phyloP scores from a whole-genome alignment of 2,888 invertebrate species.

The Thecocarcelia acutangulata region DNA sequence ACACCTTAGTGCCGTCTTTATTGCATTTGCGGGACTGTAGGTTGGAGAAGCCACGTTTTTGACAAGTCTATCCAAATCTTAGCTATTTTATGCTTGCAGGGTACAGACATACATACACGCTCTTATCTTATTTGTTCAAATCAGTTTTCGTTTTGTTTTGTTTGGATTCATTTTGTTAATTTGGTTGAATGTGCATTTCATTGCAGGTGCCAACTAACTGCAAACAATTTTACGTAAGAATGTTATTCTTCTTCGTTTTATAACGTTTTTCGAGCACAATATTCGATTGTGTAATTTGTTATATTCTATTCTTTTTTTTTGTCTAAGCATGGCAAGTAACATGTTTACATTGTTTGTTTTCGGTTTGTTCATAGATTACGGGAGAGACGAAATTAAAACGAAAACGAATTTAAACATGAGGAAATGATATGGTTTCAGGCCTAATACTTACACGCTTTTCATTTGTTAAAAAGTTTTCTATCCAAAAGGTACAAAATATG shows the following conservation, averaged over 20 bases:
- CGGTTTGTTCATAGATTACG: constrained; percentile 1
- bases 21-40: too few relatives aligned
- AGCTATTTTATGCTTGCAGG: too few relatives aligned
- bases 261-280: background rate
- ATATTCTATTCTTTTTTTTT: background rate
- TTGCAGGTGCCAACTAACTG: constrained; percentile 27
- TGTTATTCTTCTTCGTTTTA: background rate
- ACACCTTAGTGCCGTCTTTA: too few relatives aligned
- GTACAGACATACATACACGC: too few relatives aligned
- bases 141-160: constrained; percentile 12
- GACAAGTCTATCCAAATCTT: too few relatives aligned
- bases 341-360: background rate
- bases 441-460: background rate
- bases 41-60: too few relatives aligned
- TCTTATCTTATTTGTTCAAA: background rate
- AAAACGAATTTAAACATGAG: background rate
- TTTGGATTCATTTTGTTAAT: background rate
- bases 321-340: background rate
- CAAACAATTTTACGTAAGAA: constrained; percentile 8
- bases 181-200: constrained; percentile 15
- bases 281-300: constrained; percentile 24
- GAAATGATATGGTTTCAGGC: too few relatives aligned
- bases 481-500: too few relatives aligned
- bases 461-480: too few relatives aligned
- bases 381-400: background rate